Base-by-base conservation (phyloP, 1,140 invertebrate genomes). In the Drosophila setifemur region DNA sequence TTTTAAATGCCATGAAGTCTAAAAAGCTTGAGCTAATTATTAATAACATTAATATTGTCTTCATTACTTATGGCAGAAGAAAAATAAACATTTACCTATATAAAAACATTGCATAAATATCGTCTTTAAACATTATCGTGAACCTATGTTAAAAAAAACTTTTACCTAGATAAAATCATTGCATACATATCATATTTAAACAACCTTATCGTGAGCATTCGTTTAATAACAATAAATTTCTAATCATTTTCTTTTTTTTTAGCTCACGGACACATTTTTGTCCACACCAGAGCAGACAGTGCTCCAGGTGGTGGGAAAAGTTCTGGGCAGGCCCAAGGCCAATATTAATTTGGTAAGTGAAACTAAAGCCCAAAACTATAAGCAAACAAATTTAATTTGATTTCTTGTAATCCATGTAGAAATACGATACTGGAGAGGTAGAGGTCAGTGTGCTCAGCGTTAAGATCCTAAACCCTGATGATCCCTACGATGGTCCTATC, bases 371-470 rank as follows among this genome's bases (percentile, higher is more conserved):
- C 6, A 8, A 6, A 8, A 6, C 8, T 35, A 0, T 8, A 28
- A 6, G n/a, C n/a, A n/a, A n/a, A n/a, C n/a, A n/a, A n/a, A n/a
- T n/a, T n/a, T n/a, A n/a, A n/a, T n/a, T n/a, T n/a, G n/a, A n/a
- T n/a, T n/a, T 16, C 4, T n/a, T 8, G 3, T 31, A 11, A 29
- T 11, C 3, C 1, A n/a, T n/a, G n/a, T 37, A 89, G 88, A 90
- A 90, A 86, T 90, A 90, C 19, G 86, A 90, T 8, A 91, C 90
- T 9, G 90, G 91, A 4, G 87, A 90, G 44, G 88, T 91, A 26
- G 91, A 91, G 60, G 70, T 91, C 1, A 76, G 77, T 50, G 88
- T 91, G 3, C 49, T 60, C 1, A 58, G 43, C 26, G 70, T 91
- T 0, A 90, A 91, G 45, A 67, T 91, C 8, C 19, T 91, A 2